A percentile compares a stretch with the other conserved stretches of the same genome.
Evolutionary conservation across 2,797 vertebrate genomes (phyloP).

Genomic region (Sarcophilus harrisii): DNA sequence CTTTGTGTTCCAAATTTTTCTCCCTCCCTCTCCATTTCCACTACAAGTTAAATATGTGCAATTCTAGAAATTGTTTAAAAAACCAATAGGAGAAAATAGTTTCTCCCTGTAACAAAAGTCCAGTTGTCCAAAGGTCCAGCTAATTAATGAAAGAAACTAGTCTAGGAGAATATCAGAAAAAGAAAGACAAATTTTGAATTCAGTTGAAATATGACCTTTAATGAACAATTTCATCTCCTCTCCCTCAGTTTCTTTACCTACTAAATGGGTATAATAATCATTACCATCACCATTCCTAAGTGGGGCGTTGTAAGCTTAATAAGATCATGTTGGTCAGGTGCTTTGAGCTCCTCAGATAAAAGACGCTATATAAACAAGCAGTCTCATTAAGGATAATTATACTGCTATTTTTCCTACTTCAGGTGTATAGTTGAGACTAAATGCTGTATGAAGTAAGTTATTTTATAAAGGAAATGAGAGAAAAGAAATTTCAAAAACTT

Average conservation of each 20-base stretch:
- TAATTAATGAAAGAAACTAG: slow-evolving; percentile 40
- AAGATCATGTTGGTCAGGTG: slow-evolving; percentile 70
- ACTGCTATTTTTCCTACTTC: slow-evolving; percentile 64
- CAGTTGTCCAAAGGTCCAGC: not conserved
- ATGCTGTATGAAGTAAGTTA: slow-evolving; percentile 12
- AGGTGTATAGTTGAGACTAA: slow-evolving; percentile 45
- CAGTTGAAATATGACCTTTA: slow-evolving; percentile 47
- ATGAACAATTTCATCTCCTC: slow-evolving; percentile 63
- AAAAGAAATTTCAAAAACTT: slow-evolving; percentile 29
- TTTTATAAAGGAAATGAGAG: slow-evolving; percentile 12
- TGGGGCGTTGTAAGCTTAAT: slow-evolving; percentile 68
- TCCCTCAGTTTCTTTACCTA: slow-evolving; percentile 63
- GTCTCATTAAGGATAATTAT: slow-evolving; percentile 77
- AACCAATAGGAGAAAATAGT: slow-evolving; percentile 13
- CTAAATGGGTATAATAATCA: slow-evolving; percentile 69
- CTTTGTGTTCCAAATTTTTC: too few relatives aligned
- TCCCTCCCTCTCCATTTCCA: too few relatives aligned
- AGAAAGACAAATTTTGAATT: slow-evolving; percentile 6
- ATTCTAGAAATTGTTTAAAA: not conserved
- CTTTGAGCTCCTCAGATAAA: slow-evolving; percentile 76
- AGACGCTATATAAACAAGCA: slow-evolving; percentile 66
- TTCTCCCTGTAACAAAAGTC: not conserved
- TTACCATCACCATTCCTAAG: slow-evolving; percentile 67
- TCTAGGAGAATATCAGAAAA: not conserved
- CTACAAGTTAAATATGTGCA: too few relatives aligned